Conservation (phyloP, 1,140 invertebrate species). For the Fragariocoptes setiger region DNA sequence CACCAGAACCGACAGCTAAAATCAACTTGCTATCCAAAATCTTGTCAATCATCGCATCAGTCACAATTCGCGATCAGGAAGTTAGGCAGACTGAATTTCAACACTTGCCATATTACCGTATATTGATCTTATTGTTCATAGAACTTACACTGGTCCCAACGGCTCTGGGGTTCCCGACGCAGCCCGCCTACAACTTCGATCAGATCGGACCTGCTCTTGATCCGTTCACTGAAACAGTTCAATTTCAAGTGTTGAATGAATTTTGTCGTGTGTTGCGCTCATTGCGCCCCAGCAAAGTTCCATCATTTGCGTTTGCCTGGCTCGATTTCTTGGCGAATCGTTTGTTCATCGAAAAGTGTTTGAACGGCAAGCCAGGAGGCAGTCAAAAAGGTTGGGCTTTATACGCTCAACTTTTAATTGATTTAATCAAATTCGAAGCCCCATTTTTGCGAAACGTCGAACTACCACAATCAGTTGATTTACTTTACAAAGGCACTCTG, state of each 20-base stretch:
- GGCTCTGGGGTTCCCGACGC: conserved; percentile 6
- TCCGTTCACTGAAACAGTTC: conserved; percentile 59
- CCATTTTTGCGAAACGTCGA: conserved; percentile 89
- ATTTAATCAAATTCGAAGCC: conserved; percentile 79
- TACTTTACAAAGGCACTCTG: conserved; percentile 73
- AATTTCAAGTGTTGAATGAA: conserved; percentile 33
- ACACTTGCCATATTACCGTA: conserved; percentile 80
- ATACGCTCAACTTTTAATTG: conserved; percentile 53
- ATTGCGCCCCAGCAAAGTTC: conserved; percentile 63
- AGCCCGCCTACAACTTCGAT: neutral
- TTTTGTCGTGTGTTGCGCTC: conserved; percentile 55
- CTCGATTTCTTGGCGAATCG: conserved; percentile 81
- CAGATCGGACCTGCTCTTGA: conserved; percentile 23
- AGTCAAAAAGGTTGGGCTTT: conserved; percentile 20
- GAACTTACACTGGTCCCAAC: conserved; percentile 34
- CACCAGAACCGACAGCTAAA: conserved; percentile 65
- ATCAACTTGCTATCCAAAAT: conserved; percentile 83
- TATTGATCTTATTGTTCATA: conserved; percentile 85
- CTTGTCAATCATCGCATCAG: conserved; percentile 72
- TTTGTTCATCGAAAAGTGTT: conserved; percentile 40
- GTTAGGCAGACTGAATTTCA: conserved; percentile 51
- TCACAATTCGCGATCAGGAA: conserved; percentile 77
- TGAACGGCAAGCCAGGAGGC: conserved; percentile 1
- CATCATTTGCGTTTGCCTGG: conserved; percentile 93
- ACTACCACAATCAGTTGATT: conserved; percentile 59